Percentiles rank a stretch among this genome's conserved stretches.
These are phyloP conservation scores for Euplexia lucipara DNA, from an alignment of 2,888 invertebrate species.

Conservation along the genomic window DNA sequence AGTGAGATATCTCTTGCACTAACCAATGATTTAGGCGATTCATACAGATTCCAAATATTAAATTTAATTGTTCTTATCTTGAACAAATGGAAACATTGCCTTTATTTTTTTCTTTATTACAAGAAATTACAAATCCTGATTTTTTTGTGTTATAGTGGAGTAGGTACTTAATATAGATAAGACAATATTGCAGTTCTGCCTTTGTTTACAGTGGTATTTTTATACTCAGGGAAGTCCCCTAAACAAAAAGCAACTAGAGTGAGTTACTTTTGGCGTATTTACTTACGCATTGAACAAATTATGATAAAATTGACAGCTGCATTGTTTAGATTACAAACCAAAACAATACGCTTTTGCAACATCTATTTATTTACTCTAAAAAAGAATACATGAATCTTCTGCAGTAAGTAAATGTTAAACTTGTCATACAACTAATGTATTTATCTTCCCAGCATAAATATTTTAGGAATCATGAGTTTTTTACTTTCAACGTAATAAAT, in stretches of 20 bases:
- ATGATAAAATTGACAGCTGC: conserved; percentile 4
- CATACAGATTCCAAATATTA: conserved; percentile 12
- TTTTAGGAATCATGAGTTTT: not conserved
- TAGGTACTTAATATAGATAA: not conserved
- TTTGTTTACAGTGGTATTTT: not conserved
- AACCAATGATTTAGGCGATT: not conserved
- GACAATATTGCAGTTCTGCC: not conserved
- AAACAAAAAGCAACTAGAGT: not conserved
- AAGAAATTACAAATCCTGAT: too few species aligned
- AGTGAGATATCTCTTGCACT: not conserved
- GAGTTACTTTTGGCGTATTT: too few species aligned
- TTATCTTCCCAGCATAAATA: not conserved
- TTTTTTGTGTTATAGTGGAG: too few species aligned
- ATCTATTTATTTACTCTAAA: not conserved
- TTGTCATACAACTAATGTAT: not conserved
- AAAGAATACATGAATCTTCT: conserved; percentile 7
- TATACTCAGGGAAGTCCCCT: conserved; percentile 22
- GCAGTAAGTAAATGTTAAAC: not conserved
- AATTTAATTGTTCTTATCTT: conserved; percentile 20
- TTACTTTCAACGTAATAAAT: not conserved
- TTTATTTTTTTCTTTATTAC: not conserved
- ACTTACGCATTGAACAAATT: not conserved
- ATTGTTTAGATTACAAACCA: conserved; percentile 10
- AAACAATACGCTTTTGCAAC: conserved; percentile 16
- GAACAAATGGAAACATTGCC: conserved; percentile 28